phyloP scores from a whole-genome alignment of 2,797 vertebrate genomes.

The Telmatherina bonti region DNA sequence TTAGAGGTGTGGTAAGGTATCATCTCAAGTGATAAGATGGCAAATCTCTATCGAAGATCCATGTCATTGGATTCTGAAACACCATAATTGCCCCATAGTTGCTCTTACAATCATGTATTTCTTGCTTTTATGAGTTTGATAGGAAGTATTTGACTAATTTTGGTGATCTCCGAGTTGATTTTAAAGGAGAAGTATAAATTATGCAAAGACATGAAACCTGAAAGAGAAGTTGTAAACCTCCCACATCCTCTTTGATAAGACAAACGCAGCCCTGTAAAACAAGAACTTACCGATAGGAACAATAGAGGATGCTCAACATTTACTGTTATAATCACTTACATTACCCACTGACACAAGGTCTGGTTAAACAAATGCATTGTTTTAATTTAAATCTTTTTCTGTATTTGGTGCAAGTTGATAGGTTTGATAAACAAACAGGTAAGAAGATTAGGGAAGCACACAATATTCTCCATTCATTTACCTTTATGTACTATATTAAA shows the following conservation, averaged over 20 bases:
- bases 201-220: neutral
- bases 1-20: slow-evolving; percentile 23
- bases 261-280: neutral
- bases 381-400: too few relatives aligned
- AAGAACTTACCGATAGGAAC: slow-evolving; percentile 11
- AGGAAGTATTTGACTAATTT: neutral
- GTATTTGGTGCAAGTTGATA: neutral
- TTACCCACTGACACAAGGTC: neutral
- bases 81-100: neutral
- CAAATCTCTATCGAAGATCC: neutral
- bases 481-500: neutral
- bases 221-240: slow-evolving; percentile 50
- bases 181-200: slow-evolving; percentile 9
- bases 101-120: neutral
- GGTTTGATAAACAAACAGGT: too few relatives aligned
- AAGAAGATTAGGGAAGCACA: too few relatives aligned
- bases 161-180: neutral
- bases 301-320: neutral
- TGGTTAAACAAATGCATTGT: too few relatives aligned
- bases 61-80: neutral
- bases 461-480: too few relatives aligned
- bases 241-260: slow-evolving; percentile 62
- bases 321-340: neutral
- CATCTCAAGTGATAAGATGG: neutral
- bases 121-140: neutral